These are phyloP conservation scores for Nymphalis c-album DNA, from an alignment of 2,888 invertebrate genomes.

Conservation along the genomic window DNA sequence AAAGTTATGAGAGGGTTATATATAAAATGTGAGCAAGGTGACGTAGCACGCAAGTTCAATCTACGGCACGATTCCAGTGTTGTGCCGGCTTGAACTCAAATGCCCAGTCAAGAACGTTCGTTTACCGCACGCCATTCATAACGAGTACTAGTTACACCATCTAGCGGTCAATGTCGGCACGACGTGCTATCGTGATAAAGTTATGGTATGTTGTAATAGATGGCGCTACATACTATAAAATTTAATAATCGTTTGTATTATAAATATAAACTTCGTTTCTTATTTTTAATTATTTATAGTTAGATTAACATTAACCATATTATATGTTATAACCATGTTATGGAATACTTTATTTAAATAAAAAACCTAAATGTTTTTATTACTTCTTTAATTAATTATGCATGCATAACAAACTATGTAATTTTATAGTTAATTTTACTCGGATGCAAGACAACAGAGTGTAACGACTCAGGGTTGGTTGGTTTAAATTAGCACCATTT, in stretches of 20 bases:
- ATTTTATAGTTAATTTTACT: constrained; percentile 18
- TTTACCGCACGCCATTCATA: constrained; percentile 72
- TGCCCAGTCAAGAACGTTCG: constrained; percentile 80
- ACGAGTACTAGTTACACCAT: constrained; percentile 71
- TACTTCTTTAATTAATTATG: not conserved
- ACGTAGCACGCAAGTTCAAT: constrained; percentile 46
- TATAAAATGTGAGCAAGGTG: constrained; percentile 27
- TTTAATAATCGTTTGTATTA: not conserved
- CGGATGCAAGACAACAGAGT: constrained; percentile 51
- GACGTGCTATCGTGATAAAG: constrained; percentile 53
- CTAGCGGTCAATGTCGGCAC: constrained; percentile 80
- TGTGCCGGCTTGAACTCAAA: constrained; percentile 68
- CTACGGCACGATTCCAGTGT: constrained; percentile 49
- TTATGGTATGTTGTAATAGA: constrained; percentile 55
- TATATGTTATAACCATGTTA: too few species aligned
- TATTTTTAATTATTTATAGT: not conserved
- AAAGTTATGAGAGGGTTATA: constrained; percentile 1
- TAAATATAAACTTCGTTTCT: not conserved
- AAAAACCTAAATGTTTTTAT: not conserved
- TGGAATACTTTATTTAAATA: too few species aligned
- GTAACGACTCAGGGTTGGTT: constrained; percentile 58
- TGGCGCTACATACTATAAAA: constrained; percentile 54
- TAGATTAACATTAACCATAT: too few species aligned
- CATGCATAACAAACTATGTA: not conserved
- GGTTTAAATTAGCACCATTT: constrained; percentile 67